Evolutionary conservation across 1,140 invertebrate genomes (phyloP).

Genomic region (Magallana gigas): DNA sequence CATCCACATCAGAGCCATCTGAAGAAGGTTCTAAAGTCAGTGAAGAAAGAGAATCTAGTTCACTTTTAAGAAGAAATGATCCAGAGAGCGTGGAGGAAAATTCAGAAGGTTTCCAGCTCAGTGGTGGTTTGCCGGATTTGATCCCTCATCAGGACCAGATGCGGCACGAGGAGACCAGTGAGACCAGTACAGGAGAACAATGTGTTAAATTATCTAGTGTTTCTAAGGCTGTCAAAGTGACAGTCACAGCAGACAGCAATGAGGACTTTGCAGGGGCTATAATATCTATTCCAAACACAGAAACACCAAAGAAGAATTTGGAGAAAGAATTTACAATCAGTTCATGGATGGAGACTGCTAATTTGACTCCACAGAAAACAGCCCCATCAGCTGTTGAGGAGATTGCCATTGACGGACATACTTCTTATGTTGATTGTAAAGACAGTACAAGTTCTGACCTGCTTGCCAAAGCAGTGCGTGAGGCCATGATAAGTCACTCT

Average conservation of each 20-base stretch:
- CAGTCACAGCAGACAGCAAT: constrained; percentile 9
- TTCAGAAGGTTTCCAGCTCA: not conserved
- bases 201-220: not conserved
- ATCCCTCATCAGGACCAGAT: constrained; percentile 5
- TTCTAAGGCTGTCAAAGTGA: not conserved
- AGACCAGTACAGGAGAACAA: not conserved
- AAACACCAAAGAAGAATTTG: not conserved
- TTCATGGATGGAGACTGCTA: not conserved
- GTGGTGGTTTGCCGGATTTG: not conserved
- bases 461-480: constrained; percentile 55
- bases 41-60: not conserved
- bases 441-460: constrained; percentile 53
- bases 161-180: not conserved
- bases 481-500: constrained; percentile 55
- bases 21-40: not conserved
- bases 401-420: not conserved
- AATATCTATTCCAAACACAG: constrained; percentile 2
- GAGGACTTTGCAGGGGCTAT: constrained; percentile 4
- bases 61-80: not conserved
- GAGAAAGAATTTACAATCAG: not conserved
- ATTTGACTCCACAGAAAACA: constrained; percentile 36
- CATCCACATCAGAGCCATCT: constrained; percentile 17
- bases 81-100: not conserved
- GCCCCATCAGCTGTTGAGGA: not conserved
- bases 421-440: not conserved